These are phyloP conservation scores for Drosophila navojoa DNA, from an alignment of 1,140 invertebrate genomes.

Conservation along the genomic window DNA sequence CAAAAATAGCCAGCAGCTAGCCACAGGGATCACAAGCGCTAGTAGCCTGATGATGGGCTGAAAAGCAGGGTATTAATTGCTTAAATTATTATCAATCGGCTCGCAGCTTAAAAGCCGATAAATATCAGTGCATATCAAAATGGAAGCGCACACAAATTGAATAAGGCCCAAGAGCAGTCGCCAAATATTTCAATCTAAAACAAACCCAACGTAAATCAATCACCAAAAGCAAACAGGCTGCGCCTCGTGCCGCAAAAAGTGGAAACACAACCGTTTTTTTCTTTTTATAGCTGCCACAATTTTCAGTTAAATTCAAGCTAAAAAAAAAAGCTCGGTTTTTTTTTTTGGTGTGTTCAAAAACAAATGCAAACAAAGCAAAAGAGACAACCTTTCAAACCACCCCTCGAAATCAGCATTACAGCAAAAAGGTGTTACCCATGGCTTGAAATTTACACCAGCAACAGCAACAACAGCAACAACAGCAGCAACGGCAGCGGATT, in stretches of 20 bases:
- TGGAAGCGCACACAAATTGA: constrained; percentile 2
- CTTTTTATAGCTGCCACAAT: constrained; percentile 7
- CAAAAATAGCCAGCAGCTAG: too few species aligned
- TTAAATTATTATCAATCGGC: not conserved
- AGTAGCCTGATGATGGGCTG: not conserved
- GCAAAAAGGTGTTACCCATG: constrained; percentile 74
- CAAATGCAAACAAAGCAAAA: not conserved
- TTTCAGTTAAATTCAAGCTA: constrained; percentile 22
- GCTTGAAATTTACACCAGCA: constrained; percentile 66
- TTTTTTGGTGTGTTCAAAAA: constrained; percentile 8
- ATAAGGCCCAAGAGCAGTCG: not conserved
- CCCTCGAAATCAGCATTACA: constrained; percentile 62
- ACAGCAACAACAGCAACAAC: constrained; percentile 4
- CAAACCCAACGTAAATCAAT: constrained; percentile 55
- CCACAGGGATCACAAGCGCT: too few species aligned
- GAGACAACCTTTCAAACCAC: constrained; percentile 10
- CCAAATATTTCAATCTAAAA: constrained; percentile 3
- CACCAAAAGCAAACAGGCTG: constrained; percentile 44
- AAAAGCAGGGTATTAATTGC: not conserved
- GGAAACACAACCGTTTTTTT: not conserved
- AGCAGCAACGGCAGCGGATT: constrained; percentile 34
- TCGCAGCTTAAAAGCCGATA: not conserved
- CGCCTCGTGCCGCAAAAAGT: not conserved
- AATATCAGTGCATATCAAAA: constrained; percentile 4
- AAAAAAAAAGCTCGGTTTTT: not conserved